A percentile compares a stretch with the other conserved stretches of the same genome.
Evolutionary conservation across 2,888 invertebrate genomes (phyloP).

Genomic region (Drosophila barbarae): DNA sequence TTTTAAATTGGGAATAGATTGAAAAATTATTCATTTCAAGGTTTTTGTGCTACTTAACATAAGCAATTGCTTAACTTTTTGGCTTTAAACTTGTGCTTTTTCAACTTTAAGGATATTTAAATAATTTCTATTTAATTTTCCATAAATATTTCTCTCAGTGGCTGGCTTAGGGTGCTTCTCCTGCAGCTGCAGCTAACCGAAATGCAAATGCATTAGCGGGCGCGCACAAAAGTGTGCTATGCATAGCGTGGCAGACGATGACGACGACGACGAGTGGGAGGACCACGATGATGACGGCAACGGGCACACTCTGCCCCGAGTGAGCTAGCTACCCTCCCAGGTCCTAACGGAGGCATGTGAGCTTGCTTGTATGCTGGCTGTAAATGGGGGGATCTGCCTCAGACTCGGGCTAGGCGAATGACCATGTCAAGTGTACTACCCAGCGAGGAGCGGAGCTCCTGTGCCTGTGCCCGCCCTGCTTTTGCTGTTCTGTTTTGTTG

Average conservation of each 20-base stretch:
- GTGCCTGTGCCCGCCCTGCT: conserved; percentile 2
- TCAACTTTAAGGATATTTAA: neutral
- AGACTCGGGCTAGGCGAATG: conserved; percentile 54
- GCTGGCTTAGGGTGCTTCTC: conserved; percentile 11
- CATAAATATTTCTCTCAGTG: conserved; percentile 8
- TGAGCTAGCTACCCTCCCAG: conserved; percentile 6
- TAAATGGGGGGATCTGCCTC: conserved; percentile 41
- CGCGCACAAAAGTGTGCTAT: conserved; percentile 55
- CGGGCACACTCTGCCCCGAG: neutral
- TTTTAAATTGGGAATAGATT: neutral
- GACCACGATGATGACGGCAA: conserved; percentile 10
- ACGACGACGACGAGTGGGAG: conserved; percentile 9
- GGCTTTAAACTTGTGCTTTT: neutral
- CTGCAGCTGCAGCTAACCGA: conserved; percentile 40
- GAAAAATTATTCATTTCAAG: neutral
- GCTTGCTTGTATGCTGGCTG: conserved; percentile 51
- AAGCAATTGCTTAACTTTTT: neutral
- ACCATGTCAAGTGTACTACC: conserved; percentile 57
- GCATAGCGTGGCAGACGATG: conserved; percentile 27
- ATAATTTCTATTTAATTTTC: neutral
- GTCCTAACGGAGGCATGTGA: conserved; percentile 11
- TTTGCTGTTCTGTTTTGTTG: conserved; percentile 26
- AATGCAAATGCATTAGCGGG: conserved; percentile 66
- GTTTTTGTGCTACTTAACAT: neutral
- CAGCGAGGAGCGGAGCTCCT: conserved; percentile 19